Evolutionary conservation across 2,797 vertebrate genomes (phyloP).

Genomic region (Sebastes ruberrimus): DNA sequence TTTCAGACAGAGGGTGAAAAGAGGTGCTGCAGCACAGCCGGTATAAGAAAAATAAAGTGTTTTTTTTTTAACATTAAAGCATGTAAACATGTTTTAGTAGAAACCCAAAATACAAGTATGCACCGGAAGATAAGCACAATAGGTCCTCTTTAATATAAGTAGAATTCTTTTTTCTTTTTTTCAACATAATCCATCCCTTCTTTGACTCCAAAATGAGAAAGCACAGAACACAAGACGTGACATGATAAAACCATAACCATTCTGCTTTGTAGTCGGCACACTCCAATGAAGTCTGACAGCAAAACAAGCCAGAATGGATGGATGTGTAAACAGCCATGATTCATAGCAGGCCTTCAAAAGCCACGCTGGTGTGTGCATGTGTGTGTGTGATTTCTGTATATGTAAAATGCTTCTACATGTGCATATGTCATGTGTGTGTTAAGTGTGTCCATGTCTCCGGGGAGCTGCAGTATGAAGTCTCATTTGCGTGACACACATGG

Average conservation of each 20-base stretch:
- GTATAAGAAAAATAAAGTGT: too few relatives aligned
- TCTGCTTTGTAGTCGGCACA: slow-evolving; percentile 64
- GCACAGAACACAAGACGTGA: slow-evolving; percentile 44
- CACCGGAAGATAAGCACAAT: too few relatives aligned
- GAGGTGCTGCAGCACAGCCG: too few relatives aligned
- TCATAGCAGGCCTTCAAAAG: slow-evolving; percentile 62
- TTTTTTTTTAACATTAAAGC: too few relatives aligned
- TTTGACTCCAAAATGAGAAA: slow-evolving; percentile 41
- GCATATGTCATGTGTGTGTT: slow-evolving; percentile 4
- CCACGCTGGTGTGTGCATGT: background rate
- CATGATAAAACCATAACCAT: slow-evolving; percentile 68
- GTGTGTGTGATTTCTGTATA: slow-evolving; percentile 29
- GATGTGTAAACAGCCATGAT: slow-evolving; percentile 71
- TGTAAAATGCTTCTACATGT: slow-evolving; percentile 16
- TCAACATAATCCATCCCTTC: slow-evolving; percentile 53
- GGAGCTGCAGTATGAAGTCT: slow-evolving; percentile 6
- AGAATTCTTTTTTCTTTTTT: background rate
- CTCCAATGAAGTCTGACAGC: slow-evolving; percentile 61
- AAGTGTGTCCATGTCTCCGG: slow-evolving; percentile 10
- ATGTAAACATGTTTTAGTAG: too few relatives aligned
- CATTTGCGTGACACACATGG: slow-evolving; percentile 29
- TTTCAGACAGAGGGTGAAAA: too few relatives aligned
- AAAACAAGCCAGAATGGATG: slow-evolving; percentile 60
- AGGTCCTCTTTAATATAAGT: background rate
- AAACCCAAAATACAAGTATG: too few relatives aligned